Evolutionary conservation across 2,113 vertebrate genomes (phyloP).

Genomic region (Pseudolaguvia tuberculata): DNA sequence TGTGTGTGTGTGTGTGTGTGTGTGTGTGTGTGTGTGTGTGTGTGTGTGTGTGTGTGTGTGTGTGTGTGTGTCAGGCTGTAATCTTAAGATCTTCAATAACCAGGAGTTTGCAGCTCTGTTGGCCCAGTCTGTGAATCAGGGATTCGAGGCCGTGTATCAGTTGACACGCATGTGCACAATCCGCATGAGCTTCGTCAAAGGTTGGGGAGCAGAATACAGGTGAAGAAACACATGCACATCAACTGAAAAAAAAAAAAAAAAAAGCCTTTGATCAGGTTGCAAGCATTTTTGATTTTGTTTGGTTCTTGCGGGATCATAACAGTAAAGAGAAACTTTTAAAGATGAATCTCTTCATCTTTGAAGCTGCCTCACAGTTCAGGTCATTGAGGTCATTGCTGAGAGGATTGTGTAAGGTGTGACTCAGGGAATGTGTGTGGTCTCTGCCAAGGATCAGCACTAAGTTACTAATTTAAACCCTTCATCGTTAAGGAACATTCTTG

Average conservation of each 20-base stretch:
- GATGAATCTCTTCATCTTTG: background rate
- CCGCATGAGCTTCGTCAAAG: slow-evolving; percentile 88
- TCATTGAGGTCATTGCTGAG: background rate
- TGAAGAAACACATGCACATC: slow-evolving; percentile 40
- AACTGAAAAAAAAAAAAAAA: background rate
- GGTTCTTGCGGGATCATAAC: background rate
- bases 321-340: background rate
- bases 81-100: slow-evolving; percentile 89
- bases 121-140: slow-evolving; percentile 87
- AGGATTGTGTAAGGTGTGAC: slow-evolving; percentile 15
- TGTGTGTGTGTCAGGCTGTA: slow-evolving; percentile 68
- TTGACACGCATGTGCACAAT: slow-evolving; percentile 86
- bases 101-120: slow-evolving; percentile 83
- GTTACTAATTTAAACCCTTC: background rate
- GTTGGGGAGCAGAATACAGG: slow-evolving; percentile 86
- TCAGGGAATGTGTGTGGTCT: background rate
- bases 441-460: background rate
- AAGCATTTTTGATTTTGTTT: background rate
- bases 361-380: background rate
- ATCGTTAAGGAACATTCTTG: background rate
- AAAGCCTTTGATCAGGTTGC: background rate
- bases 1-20: too few species aligned
- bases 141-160: slow-evolving; percentile 85
- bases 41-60: slow-evolving; percentile 3
- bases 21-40: too few species aligned